phyloP scores from a whole-genome alignment of 2,797 vertebrate genomes.

The Clarias pachynema region DNA sequence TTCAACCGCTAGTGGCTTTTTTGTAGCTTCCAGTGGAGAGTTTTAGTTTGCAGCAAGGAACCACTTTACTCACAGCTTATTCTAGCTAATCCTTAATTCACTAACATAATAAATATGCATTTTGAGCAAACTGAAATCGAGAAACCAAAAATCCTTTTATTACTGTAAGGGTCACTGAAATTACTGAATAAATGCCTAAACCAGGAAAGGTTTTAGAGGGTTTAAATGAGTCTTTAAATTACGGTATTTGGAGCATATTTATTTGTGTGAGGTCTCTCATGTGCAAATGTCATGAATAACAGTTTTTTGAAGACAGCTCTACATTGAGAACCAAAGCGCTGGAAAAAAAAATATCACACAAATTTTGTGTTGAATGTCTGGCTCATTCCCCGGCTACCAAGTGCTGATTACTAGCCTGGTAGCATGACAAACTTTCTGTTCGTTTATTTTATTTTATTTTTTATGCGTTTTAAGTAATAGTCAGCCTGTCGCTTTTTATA shows the following conservation, averaged over 20 bases:
- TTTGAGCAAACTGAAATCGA: background rate
- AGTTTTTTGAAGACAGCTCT: background rate
- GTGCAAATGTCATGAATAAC: background rate
- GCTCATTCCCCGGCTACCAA: background rate
- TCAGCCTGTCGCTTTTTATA: background rate
- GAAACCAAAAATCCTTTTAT: background rate
- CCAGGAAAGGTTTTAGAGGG: background rate
- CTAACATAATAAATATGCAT: background rate
- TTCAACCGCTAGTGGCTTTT: background rate
- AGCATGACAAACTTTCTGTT: background rate
- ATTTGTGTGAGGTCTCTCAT: background rate
- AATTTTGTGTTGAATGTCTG: background rate
- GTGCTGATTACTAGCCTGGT: background rate
- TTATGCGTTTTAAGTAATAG: background rate
- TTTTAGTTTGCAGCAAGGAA: conserved; percentile 3
- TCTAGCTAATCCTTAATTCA: background rate
- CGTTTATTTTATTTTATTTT: background rate
- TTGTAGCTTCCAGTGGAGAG: background rate
- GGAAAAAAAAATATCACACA: background rate
- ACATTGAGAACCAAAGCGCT: background rate
- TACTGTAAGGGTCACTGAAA: background rate
- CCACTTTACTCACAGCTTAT: background rate
- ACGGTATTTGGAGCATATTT: background rate
- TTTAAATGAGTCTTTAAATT: background rate
- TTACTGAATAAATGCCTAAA: background rate